Percentiles rank a stretch among this genome's conserved stretches.
Conservation (phyloP, 2,888 invertebrate species). For the Lasioglossum pauxillum region DNA sequence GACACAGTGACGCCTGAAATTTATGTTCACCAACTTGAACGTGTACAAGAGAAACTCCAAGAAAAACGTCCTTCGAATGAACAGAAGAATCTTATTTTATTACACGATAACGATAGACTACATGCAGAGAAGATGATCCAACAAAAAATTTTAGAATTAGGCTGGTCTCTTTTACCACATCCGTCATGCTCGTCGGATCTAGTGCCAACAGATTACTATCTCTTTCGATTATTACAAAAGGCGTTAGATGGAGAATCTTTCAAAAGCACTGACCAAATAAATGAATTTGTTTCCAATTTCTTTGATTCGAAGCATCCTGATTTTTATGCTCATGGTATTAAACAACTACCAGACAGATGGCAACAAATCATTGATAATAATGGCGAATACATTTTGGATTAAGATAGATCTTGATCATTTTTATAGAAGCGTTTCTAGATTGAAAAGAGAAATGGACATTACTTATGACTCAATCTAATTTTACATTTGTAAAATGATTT, state of each 20-base stretch:
- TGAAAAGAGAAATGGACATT: neutral
- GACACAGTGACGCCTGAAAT: slow-evolving; percentile 1
- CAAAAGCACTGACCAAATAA: neutral
- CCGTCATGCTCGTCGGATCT: neutral
- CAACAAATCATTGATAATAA: slow-evolving; percentile 11
- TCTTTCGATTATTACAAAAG: slow-evolving; percentile 7
- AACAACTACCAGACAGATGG: neutral
- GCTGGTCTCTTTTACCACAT: slow-evolving; percentile 22
- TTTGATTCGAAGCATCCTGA: neutral
- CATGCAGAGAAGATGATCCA: neutral
- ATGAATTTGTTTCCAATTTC: neutral
- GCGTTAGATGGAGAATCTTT: neutral
- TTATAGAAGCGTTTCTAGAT: neutral
- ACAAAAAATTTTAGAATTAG: slow-evolving; percentile 25
- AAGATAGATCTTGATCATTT: neutral
- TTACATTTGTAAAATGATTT: neutral
- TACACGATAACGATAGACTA: slow-evolving; percentile 13
- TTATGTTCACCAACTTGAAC: slow-evolving; percentile 21
- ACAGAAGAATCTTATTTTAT: slow-evolving; percentile 16
- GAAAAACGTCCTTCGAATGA: slow-evolving; percentile 17
- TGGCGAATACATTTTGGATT: slow-evolving; percentile 1
- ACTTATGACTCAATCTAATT: slow-evolving; percentile 6
- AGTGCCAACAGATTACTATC: slow-evolving; percentile 3
- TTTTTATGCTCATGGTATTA: neutral
- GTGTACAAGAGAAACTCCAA: slow-evolving; percentile 3